A percentile compares a stretch with the other conserved stretches of the same genome.
Evolutionary conservation across 2,888 invertebrate genomes (phyloP).

Genomic region (Leucania comma): DNA sequence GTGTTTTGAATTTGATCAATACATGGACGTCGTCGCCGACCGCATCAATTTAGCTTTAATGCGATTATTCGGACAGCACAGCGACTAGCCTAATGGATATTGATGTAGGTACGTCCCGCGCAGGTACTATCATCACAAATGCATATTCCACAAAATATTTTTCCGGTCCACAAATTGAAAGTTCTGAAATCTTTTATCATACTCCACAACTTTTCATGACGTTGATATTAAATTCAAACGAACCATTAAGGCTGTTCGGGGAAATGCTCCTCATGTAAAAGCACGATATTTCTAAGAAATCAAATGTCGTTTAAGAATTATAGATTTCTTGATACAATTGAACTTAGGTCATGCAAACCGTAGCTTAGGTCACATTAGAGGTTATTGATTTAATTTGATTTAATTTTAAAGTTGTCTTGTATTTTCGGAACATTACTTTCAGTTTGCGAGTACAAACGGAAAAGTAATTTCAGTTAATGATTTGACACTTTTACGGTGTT

Average conservation of each 20-base stretch:
- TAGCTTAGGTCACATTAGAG: slow-evolving; percentile 13
- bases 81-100: slow-evolving; percentile 70
- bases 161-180: not conserved
- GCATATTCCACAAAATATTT: slow-evolving; percentile 48
- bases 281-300: slow-evolving; percentile 36
- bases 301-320: slow-evolving; percentile 25
- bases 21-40: slow-evolving; percentile 65
- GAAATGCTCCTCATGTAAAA: slow-evolving; percentile 10
- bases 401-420: slow-evolving; percentile 37
- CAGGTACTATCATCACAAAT: slow-evolving; percentile 39
- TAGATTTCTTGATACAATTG: slow-evolving; percentile 37
- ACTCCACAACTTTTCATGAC: slow-evolving; percentile 5
- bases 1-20: slow-evolving; percentile 71
- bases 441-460: slow-evolving; percentile 68
- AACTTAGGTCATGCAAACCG: slow-evolving; percentile 33
- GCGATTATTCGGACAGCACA: slow-evolving; percentile 73
- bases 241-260: slow-evolving; percentile 5
- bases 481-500: slow-evolving; percentile 83
- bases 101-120: slow-evolving; percentile 59
- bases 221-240: slow-evolving; percentile 20
- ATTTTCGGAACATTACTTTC: slow-evolving; percentile 45
- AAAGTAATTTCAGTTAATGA: slow-evolving; percentile 84
- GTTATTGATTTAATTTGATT: slow-evolving; percentile 36
- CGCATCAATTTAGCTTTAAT: slow-evolving; percentile 75
- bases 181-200: not conserved